These are phyloP conservation scores for Cercopithecus hamlyni DNA, from an alignment of 2,797 vertebrate species.

Conservation along the genomic window DNA sequence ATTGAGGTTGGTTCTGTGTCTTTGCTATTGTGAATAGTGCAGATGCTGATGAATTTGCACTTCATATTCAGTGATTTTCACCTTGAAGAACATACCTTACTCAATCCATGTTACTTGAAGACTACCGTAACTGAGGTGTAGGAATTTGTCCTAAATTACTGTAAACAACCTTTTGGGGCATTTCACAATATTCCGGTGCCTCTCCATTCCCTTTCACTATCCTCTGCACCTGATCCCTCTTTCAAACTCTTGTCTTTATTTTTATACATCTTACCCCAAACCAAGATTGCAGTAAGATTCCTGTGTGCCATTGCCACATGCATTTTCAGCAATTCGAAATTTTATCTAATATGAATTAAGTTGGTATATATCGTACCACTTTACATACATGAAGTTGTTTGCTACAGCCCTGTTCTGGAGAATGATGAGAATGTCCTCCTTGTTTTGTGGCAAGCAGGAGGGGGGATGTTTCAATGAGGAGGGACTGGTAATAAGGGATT, in stretches of 20 bases:
- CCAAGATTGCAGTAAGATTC: not conserved
- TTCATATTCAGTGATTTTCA: not conserved
- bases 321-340: not conserved
- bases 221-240: not conserved
- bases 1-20: too few relatives aligned
- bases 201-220: not conserved
- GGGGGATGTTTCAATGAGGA: not conserved
- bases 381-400: not conserved
- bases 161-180: not conserved
- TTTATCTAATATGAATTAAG: not conserved
- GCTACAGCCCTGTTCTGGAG: not conserved
- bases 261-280: not conserved
- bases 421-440: fast-evolving
- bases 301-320: not conserved
- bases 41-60: fast-evolving
- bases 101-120: not conserved
- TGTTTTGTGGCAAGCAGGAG: not conserved
- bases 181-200: too few relatives aligned
- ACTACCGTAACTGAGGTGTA: fast-evolving
- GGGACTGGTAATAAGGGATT: not conserved
- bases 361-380: not conserved
- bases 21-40: too few relatives aligned
- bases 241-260: not conserved
- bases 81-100: not conserved
- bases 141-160: not conserved